Evolutionary conservation across 2,797 vertebrate genomes (phyloP).

Genomic region (Dallia pectoralis): DNA sequence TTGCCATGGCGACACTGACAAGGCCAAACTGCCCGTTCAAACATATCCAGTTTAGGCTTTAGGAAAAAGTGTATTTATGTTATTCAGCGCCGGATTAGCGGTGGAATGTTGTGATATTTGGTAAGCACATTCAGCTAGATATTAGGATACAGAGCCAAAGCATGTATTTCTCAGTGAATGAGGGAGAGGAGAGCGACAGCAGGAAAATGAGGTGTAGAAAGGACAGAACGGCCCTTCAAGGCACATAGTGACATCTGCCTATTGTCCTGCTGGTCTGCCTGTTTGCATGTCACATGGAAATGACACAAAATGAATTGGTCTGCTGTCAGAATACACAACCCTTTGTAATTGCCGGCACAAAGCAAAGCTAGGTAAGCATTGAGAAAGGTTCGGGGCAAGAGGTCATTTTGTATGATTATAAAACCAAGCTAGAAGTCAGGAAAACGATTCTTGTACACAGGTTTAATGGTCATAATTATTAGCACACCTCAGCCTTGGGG

Average conservation of each 20-base stretch:
- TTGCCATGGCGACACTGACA: constrained; percentile 34
- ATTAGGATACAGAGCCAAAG: not conserved
- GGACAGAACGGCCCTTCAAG: too few species aligned
- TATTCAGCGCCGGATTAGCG: not conserved
- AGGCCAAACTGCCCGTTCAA: constrained; percentile 6
- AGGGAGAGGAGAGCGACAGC: not conserved
- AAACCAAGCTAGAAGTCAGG: not conserved
- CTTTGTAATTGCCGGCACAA: constrained; percentile 28
- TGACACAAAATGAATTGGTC: constrained; percentile 25
- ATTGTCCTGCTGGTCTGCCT: constrained; percentile 15
- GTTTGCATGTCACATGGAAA: constrained; percentile 41
- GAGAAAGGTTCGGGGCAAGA: not conserved
- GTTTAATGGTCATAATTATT: not conserved
- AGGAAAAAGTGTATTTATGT: not conserved
- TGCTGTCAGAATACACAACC: constrained; percentile 41
- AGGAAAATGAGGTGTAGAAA: too few species aligned
- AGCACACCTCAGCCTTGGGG: not conserved
- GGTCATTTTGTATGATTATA: too few species aligned
- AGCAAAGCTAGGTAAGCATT: not conserved
- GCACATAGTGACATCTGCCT: not conserved
- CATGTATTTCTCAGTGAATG: not conserved
- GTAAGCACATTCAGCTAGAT: not conserved
- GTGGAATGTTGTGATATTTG: not conserved
- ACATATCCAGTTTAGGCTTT: constrained; percentile 6
- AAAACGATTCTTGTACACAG: not conserved